Evolutionary conservation across 2,888 invertebrate species (phyloP).

Genomic region (Amaurobius ferox): DNA sequence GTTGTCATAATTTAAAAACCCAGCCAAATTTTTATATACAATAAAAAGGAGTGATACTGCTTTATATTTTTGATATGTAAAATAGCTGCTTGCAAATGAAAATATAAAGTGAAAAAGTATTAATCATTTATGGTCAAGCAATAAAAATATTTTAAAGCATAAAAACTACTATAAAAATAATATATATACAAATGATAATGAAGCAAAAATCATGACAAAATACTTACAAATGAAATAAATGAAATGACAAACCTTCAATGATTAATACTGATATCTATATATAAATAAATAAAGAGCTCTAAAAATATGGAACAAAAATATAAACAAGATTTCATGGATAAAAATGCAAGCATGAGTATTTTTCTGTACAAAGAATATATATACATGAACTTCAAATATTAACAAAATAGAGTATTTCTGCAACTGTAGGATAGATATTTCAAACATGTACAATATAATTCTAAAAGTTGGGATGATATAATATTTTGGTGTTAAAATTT

Average conservation of each 20-base stretch:
- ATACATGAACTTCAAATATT: background rate
- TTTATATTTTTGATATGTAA: conserved; percentile 18
- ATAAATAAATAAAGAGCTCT: background rate
- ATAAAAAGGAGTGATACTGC: no score
- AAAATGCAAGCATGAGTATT: background rate
- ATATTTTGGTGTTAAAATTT: background rate
- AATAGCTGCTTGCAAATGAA: background rate
- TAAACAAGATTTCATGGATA: background rate
- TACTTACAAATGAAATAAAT: background rate
- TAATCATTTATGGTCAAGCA: background rate
- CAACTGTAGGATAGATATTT: background rate
- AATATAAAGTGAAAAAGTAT: background rate
- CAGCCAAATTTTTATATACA: no score
- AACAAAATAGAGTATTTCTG: background rate
- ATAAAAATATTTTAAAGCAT: background rate
- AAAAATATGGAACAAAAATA: background rate
- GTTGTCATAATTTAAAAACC: no score
- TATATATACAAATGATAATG: conserved; percentile 10
- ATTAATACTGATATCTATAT: background rate
- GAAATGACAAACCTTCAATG: background rate
- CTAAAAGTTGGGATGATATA: conserved; percentile 1
- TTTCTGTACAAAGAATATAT: background rate
- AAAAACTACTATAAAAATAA: no score
- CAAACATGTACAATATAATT: background rate
- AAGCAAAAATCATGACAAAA: background rate